Conservation (phyloP, 2,888 invertebrate species). For the Meta bourneti region DNA sequence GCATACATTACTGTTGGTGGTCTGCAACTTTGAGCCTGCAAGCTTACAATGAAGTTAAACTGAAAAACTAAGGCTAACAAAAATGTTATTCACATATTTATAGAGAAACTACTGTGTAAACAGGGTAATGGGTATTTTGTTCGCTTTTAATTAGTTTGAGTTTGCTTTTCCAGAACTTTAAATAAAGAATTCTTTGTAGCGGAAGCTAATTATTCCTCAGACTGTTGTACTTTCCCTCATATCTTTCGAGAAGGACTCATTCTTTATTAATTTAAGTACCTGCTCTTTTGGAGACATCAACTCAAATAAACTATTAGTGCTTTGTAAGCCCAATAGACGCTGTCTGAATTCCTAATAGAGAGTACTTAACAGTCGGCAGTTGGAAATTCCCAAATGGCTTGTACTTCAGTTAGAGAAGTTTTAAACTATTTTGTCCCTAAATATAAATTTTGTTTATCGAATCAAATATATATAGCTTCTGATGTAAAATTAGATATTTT, state of each 20-base stretch:
- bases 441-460: no score
- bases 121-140: not conserved
- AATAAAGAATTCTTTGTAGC: not conserved
- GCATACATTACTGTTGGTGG: no score
- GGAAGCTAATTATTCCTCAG: not conserved
- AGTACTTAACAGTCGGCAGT: not conserved
- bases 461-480: no score
- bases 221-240: not conserved
- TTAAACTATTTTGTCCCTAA: no score
- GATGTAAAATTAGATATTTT: no score
- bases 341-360: not conserved
- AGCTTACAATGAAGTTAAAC: no score
- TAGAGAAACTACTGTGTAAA: not conserved
- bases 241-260: not conserved
- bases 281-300: not conserved
- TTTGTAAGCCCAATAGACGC: not conserved
- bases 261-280: not conserved
- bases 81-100: no score
- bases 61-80: no score
- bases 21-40: no score
- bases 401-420: not conserved
- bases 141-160: not conserved
- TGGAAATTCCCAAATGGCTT: not conserved
- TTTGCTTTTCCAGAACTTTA: not conserved
- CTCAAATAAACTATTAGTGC: not conserved